A percentile compares a stretch with the other conserved stretches of the same genome.
These are phyloP conservation scores for Gymnothorax reevesii DNA, from an alignment of 2,797 vertebrate species.

Conservation along the genomic window DNA sequence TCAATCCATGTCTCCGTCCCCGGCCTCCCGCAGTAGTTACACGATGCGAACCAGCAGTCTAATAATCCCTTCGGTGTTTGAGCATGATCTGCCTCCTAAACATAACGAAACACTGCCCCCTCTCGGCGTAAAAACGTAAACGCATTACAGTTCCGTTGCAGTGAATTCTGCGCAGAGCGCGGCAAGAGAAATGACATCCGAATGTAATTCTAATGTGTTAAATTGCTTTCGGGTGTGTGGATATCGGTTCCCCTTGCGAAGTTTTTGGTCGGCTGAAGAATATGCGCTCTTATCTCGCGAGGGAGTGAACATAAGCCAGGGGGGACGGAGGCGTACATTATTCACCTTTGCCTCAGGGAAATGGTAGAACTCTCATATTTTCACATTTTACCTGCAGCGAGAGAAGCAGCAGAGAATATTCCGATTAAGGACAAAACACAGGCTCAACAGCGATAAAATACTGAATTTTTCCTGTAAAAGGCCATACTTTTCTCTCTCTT, in stretches of 20 bases:
- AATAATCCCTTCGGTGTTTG: not conserved
- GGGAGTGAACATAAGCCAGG: not conserved
- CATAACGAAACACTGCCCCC: slow-evolving; percentile 13
- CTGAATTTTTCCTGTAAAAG: not conserved
- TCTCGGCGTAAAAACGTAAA: not conserved
- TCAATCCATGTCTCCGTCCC: slow-evolving; percentile 18
- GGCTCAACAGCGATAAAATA: not conserved
- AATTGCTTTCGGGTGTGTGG: not conserved
- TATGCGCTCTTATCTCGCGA: not conserved
- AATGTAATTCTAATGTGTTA: not conserved
- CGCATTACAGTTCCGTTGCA: not conserved
- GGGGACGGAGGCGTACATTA: not conserved
- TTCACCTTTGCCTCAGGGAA: not conserved
- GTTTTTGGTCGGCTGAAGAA: not conserved
- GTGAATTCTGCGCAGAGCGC: not conserved
- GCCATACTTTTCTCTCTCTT: not conserved
- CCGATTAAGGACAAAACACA: not conserved
- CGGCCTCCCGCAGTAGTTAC: not conserved
- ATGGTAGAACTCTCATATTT: not conserved
- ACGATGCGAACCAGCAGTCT: not conserved
- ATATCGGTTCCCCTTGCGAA: not conserved
- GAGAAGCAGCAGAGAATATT: not conserved
- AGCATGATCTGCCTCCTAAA: not conserved
- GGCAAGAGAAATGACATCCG: not conserved
- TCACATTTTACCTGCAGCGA: not conserved